A percentile compares a stretch with the other conserved stretches of the same genome.
These are phyloP conservation scores for Xestia c-nigrum DNA, from an alignment of 2,888 invertebrate species.

Conservation along the genomic window DNA sequence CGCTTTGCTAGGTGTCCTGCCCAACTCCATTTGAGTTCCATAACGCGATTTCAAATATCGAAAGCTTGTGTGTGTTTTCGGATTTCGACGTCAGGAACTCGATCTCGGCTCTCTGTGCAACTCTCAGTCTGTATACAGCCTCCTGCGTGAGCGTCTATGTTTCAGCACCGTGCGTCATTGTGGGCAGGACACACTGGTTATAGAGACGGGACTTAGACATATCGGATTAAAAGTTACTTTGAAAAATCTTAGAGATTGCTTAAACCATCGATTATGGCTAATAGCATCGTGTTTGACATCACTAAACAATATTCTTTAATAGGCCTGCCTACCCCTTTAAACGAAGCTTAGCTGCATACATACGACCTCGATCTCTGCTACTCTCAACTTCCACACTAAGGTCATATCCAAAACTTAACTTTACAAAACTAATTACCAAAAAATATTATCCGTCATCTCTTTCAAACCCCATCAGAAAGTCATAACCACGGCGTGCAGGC, in stretches of 20 bases:
- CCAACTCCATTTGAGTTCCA: too few relatives aligned
- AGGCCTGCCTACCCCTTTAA: neutral
- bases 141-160: too few relatives aligned
- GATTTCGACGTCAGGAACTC: too few relatives aligned
- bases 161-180: too few relatives aligned
- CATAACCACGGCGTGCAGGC: slow-evolving; percentile 75
- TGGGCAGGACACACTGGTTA: too few relatives aligned
- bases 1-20: too few relatives aligned
- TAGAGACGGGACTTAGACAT: too few relatives aligned
- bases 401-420: neutral
- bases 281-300: neutral
- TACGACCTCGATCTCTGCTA: neutral
- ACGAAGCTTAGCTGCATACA: neutral
- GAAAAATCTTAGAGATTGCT: neutral
- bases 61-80: too few relatives aligned
- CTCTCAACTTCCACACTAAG: neutral
- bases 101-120: too few relatives aligned
- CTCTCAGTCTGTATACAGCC: too few relatives aligned
- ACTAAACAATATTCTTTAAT: neutral
- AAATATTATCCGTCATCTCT: slow-evolving; percentile 46
- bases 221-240: too few relatives aligned
- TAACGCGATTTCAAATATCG: too few relatives aligned
- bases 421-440: slow-evolving; percentile 32
- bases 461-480: slow-evolving; percentile 80
- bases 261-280: neutral